A percentile compares a stretch with the other conserved stretches of the same genome.
These are phyloP conservation scores for Leucophora obtusa DNA, from an alignment of 2,888 invertebrate genomes.

Conservation along the genomic window DNA sequence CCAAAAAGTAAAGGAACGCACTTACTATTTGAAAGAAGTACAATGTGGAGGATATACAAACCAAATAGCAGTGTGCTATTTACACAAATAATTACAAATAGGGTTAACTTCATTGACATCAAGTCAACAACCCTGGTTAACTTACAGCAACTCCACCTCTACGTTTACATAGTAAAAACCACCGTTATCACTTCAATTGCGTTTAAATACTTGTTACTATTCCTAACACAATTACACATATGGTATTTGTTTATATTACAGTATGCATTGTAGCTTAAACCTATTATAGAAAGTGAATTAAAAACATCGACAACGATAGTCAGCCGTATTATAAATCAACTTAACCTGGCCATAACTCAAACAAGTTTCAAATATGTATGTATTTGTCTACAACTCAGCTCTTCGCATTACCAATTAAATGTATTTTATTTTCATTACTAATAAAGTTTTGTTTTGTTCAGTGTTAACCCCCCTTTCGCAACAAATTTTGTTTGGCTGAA, in stretches of 20 bases:
- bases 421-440: no score
- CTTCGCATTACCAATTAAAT: no score
- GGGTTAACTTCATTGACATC: slow-evolving; percentile 23
- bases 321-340: slow-evolving; percentile 47
- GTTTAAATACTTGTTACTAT: slow-evolving; percentile 34
- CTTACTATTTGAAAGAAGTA: no score
- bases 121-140: slow-evolving; percentile 44
- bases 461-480: no score
- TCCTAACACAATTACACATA: background rate
- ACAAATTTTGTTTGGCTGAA: no score
- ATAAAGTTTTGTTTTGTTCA: no score
- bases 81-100: background rate
- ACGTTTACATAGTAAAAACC: slow-evolving; percentile 28
- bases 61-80: no score
- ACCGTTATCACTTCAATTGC: slow-evolving; percentile 23
- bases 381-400: no score
- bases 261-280: background rate
- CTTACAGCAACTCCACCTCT: slow-evolving; percentile 30
- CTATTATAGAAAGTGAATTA: slow-evolving; percentile 55
- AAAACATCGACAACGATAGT: slow-evolving; percentile 14
- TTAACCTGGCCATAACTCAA: slow-evolving; percentile 48
- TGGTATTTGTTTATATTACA: background rate
- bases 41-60: no score
- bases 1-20: no score
- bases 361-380: slow-evolving; percentile 35